Conservation (phyloP, 2,113 vertebrate species). For the Mungos mungo region DNA sequence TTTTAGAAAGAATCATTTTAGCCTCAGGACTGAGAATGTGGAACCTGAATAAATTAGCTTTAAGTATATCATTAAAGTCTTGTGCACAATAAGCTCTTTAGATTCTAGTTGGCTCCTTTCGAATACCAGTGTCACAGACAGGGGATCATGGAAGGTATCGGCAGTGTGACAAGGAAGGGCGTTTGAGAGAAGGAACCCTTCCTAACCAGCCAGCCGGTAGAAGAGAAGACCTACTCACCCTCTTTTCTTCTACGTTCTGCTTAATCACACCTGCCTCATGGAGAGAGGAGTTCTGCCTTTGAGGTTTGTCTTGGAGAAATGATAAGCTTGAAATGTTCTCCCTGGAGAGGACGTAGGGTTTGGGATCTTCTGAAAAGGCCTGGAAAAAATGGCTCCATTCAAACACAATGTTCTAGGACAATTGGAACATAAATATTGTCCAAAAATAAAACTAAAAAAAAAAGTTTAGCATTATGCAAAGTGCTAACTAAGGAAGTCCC, state of each 20-base stretch:
- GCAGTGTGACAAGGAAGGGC: background rate
- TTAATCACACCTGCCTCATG: conserved; percentile 60
- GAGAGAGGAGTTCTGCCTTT: conserved; percentile 50
- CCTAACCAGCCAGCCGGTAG: conserved; percentile 15
- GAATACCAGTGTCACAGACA: conserved; percentile 43
- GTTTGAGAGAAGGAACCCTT: background rate
- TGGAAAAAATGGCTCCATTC: conserved; percentile 36
- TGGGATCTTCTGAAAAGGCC: conserved; percentile 56
- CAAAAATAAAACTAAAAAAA: conserved; percentile 48
- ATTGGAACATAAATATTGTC: conserved; percentile 76
- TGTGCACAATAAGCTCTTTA: conserved; percentile 61
- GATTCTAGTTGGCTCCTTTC: conserved; percentile 56
- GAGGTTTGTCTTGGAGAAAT: conserved; percentile 56
- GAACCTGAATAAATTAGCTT: conserved; percentile 63
- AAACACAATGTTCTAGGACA: conserved; percentile 58
- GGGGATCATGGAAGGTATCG: conserved; percentile 24
- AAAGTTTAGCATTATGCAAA: conserved; percentile 83
- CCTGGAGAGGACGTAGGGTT: conserved; percentile 9
- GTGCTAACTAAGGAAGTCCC: conserved; percentile 81
- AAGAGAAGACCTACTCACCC: background rate
- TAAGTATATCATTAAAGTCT: conserved; percentile 49
- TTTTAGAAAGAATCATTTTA: conserved; percentile 44
- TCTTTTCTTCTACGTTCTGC: conserved; percentile 49
- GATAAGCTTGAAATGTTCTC: conserved; percentile 62
- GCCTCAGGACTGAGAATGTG: conserved; percentile 66